These are phyloP conservation scores for Forbesichthys agassizii DNA, from an alignment of 2,113 vertebrate species.

Conservation along the genomic window DNA sequence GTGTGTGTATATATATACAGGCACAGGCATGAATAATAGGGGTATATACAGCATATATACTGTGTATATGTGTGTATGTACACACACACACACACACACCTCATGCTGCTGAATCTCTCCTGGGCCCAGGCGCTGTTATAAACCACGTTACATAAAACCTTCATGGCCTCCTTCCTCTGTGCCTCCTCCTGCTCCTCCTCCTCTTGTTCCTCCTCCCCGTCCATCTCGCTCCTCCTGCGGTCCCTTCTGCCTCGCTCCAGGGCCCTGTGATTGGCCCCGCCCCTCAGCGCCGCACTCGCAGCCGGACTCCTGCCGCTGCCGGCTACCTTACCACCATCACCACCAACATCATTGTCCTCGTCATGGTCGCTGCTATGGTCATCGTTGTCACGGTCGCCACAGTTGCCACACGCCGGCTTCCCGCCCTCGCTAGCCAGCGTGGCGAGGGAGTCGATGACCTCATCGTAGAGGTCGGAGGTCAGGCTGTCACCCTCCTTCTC, in stretches of 20 bases:
- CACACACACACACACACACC: conserved; percentile 32
- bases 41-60: too few species aligned
- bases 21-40: too few species aligned
- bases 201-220: conserved; percentile 47
- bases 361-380: too few species aligned
- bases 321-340: background rate
- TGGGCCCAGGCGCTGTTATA: conserved; percentile 69
- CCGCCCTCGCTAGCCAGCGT: too few species aligned
- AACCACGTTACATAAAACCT: conserved; percentile 66
- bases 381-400: too few species aligned
- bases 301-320: background rate
- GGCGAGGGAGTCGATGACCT: too few species aligned
- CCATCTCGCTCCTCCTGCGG: conserved; percentile 16
- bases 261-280: background rate
- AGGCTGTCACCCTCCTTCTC: conserved; percentile 7
- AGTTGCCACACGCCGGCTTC: too few species aligned
- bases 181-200: conserved; percentile 50
- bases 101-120: conserved; percentile 61
- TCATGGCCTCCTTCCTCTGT: conserved; percentile 67
- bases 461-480: too few species aligned
- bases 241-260: conserved; percentile 55
- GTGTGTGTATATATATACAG: too few species aligned
- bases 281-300: background rate
- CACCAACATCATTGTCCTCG: too few species aligned
- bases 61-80: too few species aligned